These are phyloP conservation scores for Corythaixoides concolor DNA, from an alignment of 2,113 vertebrate species.

Conservation along the genomic window DNA sequence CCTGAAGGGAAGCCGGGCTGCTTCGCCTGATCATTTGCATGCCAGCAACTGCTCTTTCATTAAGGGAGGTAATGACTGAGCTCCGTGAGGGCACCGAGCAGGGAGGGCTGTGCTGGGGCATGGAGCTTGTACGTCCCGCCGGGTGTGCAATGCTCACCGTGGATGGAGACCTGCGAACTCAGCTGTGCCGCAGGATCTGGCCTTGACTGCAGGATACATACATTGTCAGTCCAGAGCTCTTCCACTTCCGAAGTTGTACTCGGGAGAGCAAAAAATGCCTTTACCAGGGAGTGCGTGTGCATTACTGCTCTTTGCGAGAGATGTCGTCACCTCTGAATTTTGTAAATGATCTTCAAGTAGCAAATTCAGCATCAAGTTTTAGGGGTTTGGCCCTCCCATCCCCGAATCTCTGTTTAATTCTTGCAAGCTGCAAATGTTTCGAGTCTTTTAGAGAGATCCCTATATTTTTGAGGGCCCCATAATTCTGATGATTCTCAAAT, in stretches of 20 bases:
- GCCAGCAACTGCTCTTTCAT: neutral
- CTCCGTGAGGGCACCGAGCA: accelerated
- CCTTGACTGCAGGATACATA: neutral
- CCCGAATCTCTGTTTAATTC: neutral
- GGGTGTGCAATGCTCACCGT: neutral
- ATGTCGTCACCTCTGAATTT: neutral
- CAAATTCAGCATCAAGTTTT: neutral
- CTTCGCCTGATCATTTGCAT: neutral
- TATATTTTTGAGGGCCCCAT: neutral
- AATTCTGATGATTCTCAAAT: neutral
- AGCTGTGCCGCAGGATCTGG: accelerated
- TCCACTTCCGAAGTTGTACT: neutral
- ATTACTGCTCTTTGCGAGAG: neutral
- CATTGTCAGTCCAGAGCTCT: neutral
- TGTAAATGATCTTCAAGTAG: neutral
- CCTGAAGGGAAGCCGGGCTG: neutral
- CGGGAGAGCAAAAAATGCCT: neutral
- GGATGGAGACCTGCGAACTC: neutral
- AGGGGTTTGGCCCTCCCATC: neutral
- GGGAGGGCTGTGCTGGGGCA: neutral
- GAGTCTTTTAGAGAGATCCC: neutral
- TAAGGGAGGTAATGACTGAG: neutral
- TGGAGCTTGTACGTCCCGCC: accelerated
- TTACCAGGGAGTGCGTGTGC: neutral
- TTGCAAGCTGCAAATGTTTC: neutral